These are phyloP conservation scores for Phasianus colchicus DNA, from an alignment of 2,113 vertebrate genomes.

Conservation along the genomic window DNA sequence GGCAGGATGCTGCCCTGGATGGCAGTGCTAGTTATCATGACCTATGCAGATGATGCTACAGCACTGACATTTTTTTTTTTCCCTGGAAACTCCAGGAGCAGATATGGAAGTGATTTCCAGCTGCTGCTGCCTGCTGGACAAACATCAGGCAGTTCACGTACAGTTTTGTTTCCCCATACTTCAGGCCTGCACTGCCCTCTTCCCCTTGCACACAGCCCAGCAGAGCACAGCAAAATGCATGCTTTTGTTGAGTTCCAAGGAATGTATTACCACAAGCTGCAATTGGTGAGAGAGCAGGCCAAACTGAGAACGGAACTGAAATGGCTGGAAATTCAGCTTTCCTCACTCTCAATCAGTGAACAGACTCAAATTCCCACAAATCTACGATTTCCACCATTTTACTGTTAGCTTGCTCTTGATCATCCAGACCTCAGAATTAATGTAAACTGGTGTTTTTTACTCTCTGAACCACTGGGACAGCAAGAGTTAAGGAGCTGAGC, in stretches of 20 bases:
- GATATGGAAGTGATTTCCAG: not conserved
- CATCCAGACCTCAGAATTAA: not conserved
- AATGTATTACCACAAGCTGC: not conserved
- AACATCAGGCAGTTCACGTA: not conserved
- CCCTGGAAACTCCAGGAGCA: not conserved
- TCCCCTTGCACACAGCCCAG: not conserved
- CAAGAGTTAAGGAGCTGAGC: constrained; percentile 39
- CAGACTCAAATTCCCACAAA: not conserved
- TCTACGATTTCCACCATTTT: not conserved
- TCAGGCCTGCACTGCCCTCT: not conserved
- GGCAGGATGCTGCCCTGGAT: not conserved
- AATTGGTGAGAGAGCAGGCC: not conserved
- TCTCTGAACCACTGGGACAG: not conserved
- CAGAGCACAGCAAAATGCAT: not conserved
- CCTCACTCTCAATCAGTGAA: not conserved
- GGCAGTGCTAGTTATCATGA: not conserved
- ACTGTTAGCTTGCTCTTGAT: not conserved
- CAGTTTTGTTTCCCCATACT: not conserved
- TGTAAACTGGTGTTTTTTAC: not conserved
- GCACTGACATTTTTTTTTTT: no score
- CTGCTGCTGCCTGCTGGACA: not conserved
- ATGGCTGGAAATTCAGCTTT: not conserved
- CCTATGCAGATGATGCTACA: not conserved
- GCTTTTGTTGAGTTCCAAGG: not conserved
- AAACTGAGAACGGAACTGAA: not conserved